phyloP scores from a whole-genome alignment of 2,888 invertebrate species.

The Limenitis arthemis region DNA sequence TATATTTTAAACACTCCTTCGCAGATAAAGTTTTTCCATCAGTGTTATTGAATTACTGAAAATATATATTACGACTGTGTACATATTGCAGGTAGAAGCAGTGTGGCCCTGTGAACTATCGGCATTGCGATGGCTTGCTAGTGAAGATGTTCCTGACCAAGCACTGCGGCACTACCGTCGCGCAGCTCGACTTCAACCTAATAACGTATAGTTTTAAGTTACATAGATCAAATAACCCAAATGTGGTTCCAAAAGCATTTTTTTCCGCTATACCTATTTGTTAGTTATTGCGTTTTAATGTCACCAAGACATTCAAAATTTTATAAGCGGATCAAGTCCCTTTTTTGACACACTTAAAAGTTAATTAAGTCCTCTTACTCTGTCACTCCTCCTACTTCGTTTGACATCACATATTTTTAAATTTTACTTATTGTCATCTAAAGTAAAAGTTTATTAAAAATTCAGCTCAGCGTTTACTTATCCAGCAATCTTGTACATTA shows the following conservation, averaged over 20 bases:
- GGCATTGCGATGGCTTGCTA: slow-evolving; percentile 60
- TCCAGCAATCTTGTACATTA: background rate
- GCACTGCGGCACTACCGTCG: slow-evolving; percentile 58
- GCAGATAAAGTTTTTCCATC: too few relatives aligned
- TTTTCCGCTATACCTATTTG: background rate
- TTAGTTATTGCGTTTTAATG: too few relatives aligned
- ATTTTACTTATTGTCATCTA: too few relatives aligned
- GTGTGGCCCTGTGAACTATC: slow-evolving; percentile 56
- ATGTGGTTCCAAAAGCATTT: background rate
- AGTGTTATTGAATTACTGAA: too few relatives aligned
- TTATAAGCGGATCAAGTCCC: too few relatives aligned
- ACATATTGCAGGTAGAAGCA: slow-evolving; percentile 49
- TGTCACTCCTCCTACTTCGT: too few relatives aligned
- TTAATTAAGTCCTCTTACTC: too few relatives aligned
- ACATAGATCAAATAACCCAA: background rate
- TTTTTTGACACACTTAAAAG: too few relatives aligned
- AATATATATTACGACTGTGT: too few relatives aligned
- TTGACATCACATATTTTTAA: too few relatives aligned
- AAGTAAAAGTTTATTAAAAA: background rate
- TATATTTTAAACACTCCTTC: too few relatives aligned
- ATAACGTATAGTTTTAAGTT: slow-evolving; percentile 36
- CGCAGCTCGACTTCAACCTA: slow-evolving; percentile 56
- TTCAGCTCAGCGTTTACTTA: background rate
- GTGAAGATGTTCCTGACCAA: slow-evolving; percentile 47
- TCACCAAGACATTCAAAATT: too few relatives aligned